Evolutionary conservation across 2,113 vertebrate genomes (phyloP).

Genomic region (Burhinus oedicnemus): DNA sequence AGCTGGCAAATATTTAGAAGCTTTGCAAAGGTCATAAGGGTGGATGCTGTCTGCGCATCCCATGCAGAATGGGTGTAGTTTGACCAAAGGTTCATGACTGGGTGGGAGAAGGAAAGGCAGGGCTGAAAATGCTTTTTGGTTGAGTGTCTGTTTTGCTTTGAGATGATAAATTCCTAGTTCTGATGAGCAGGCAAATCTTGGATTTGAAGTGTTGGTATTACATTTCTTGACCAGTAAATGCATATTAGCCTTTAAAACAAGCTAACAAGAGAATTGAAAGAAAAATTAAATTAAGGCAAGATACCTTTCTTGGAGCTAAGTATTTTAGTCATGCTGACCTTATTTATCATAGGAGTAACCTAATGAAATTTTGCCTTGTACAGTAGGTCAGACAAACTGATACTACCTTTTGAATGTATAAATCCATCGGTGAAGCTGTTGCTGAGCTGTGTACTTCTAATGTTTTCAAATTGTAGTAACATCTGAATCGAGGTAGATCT

Average conservation of each 20-base stretch:
- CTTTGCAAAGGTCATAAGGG: slow-evolving; percentile 18
- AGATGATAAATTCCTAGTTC: background rate
- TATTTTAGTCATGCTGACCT: background rate
- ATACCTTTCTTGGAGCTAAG: background rate
- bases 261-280: background rate
- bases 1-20: slow-evolving; percentile 25
- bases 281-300: background rate
- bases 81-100: background rate
- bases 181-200: background rate
- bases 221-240: background rate
- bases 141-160: slow-evolving; percentile 6
- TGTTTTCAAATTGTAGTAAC: background rate
- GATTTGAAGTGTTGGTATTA: background rate
- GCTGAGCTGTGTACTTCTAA: background rate
- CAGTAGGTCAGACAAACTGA: background rate
- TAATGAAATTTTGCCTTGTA: background rate
- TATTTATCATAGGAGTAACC: background rate
- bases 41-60: background rate
- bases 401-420: background rate
- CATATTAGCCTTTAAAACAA: background rate
- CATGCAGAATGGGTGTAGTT: background rate
- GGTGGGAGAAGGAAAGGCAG: background rate
- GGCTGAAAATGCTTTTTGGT: background rate
- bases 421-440: background rate
- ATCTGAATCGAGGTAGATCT: background rate